Percentiles rank a stretch among this genome's conserved stretches.
Conservation (phyloP, 1,140 invertebrate genomes). For the Drosophila malerkotliana region DNA sequence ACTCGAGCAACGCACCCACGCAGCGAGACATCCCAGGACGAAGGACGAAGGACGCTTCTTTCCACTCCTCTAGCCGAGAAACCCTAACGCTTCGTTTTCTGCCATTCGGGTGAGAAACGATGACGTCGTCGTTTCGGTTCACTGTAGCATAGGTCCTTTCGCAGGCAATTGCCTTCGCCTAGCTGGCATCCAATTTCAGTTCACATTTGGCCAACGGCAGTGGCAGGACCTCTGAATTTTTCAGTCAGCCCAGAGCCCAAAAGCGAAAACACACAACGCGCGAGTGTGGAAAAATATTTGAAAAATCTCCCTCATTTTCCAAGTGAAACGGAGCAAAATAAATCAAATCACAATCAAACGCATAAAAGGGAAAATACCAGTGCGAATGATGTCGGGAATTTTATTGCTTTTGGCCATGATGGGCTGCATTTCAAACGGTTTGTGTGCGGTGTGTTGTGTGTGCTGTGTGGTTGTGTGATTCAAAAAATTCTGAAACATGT, state of each 20-base stretch:
- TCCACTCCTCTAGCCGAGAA: background rate
- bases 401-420: slow-evolving; percentile 43
- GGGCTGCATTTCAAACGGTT: slow-evolving; percentile 58
- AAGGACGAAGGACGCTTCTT: background rate
- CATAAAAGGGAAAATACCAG: slow-evolving; percentile 9
- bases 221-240: slow-evolving; percentile 17
- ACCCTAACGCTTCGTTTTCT: slow-evolving; percentile 4
- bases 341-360: slow-evolving; percentile 25
- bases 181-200: slow-evolving; percentile 56
- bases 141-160: slow-evolving; percentile 42
- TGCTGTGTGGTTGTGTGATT: background rate
- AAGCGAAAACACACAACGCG: slow-evolving; percentile 10
- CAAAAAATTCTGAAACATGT: background rate
- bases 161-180: slow-evolving; percentile 31
- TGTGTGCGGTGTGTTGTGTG: slow-evolving; percentile 24
- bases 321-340: slow-evolving; percentile 8
- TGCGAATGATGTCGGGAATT: slow-evolving; percentile 21
- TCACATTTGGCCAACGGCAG: slow-evolving; percentile 63
- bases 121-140: slow-evolving; percentile 39
- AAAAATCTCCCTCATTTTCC: slow-evolving; percentile 7
- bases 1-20: background rate
- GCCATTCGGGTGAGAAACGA: slow-evolving; percentile 26
- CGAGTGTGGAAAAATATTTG: slow-evolving; percentile 24
- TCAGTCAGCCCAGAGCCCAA: background rate
- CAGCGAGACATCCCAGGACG: background rate